Evolutionary conservation across 1,140 invertebrate species (phyloP).

Genomic region (Tetramorium alpestre): DNA sequence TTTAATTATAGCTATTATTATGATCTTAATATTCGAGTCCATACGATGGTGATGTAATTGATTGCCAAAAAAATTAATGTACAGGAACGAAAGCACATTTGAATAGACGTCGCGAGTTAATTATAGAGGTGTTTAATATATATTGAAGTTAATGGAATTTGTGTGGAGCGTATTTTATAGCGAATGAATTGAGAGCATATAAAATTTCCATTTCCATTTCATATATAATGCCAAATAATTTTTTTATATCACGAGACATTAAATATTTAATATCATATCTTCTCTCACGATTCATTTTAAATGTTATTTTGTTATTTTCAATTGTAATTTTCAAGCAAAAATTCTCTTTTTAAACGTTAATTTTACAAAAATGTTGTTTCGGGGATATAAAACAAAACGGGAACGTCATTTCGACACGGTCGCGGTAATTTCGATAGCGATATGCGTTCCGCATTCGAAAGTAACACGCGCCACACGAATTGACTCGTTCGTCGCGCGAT

Average conservation of each 20-base stretch:
- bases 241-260: background rate
- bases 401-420: background rate
- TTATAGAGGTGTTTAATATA: slow-evolving; percentile 13
- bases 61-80: slow-evolving; percentile 20
- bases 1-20: slow-evolving; percentile 39
- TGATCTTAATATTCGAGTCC: slow-evolving; percentile 6
- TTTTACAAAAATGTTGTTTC: background rate
- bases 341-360: background rate
- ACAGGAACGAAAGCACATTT: background rate
- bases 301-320: background rate
- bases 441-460: slow-evolving; percentile 1
- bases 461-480: slow-evolving; percentile 38
- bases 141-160: background rate
- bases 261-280: background rate
- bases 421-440: slow-evolving; percentile 13
- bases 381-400: background rate
- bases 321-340: background rate
- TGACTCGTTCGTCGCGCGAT: slow-evolving; percentile 50
- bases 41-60: background rate
- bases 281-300: background rate
- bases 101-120: background rate
- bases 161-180: background rate
- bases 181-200: background rate
- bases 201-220: background rate
- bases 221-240: background rate